Conservation (phyloP, 2,888 invertebrate genomes). For the Idaea dimidiata region DNA sequence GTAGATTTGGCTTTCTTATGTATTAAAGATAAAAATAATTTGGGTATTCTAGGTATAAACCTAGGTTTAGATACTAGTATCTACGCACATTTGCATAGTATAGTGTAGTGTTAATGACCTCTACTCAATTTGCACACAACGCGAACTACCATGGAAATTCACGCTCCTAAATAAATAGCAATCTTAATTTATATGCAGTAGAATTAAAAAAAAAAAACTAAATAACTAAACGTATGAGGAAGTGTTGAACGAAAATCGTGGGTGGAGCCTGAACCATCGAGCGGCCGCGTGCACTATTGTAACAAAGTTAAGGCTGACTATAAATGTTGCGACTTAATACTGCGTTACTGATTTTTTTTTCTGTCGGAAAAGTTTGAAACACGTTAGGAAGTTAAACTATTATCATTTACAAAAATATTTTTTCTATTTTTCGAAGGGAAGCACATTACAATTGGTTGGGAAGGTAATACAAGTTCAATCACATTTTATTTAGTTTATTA, state of each 20-base stretch:
- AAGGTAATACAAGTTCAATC: too few species aligned
- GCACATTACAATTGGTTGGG: too few species aligned
- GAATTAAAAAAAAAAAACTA: constrained; percentile 8
- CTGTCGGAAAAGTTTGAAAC: too few species aligned
- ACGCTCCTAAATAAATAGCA: constrained; percentile 14
- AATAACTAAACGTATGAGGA: constrained; percentile 51
- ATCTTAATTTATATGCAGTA: constrained; percentile 16
- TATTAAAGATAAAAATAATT: too few species aligned
- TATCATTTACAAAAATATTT: too few species aligned
- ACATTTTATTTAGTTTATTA: too few species aligned
- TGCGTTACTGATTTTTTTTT: not conserved
- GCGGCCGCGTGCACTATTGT: constrained; percentile 42
- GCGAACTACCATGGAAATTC: constrained; percentile 12
- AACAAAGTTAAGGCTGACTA: constrained; percentile 40
- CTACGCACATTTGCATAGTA: constrained; percentile 12
- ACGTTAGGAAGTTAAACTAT: too few species aligned
- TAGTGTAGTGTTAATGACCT: constrained; percentile 18
- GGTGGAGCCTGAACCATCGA: constrained; percentile 59
- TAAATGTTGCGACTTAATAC: constrained; percentile 26
- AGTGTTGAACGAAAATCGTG: constrained; percentile 56
- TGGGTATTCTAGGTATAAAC: too few species aligned
- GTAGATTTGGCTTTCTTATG: too few species aligned
- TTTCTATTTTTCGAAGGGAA: too few species aligned
- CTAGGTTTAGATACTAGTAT: too few species aligned
- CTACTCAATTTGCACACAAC: constrained; percentile 11